Evolutionary conservation across 2,888 invertebrate species (phyloP), one percentile per base, ranked within the genome.

Genomic region (Phortica magna): DNA sequence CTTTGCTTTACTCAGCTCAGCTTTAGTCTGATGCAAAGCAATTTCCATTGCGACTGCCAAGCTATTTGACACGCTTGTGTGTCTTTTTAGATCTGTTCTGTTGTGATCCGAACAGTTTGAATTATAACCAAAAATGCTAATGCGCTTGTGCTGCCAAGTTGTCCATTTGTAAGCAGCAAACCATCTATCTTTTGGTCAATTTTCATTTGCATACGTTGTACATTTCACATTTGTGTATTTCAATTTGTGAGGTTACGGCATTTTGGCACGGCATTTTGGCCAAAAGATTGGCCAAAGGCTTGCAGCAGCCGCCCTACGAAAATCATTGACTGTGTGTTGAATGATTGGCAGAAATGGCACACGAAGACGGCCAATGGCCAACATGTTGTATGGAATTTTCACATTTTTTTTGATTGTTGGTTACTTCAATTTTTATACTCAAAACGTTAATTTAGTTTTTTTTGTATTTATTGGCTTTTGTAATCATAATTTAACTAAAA

Each of bases 151-250:
- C 48, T 48, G 48, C 48, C 14, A 48, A 48, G 7, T 48, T 14
- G 9, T 48, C 14, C 48, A 31, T 31, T 31, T 31, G 31, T 1
- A 31, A 31, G 48, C 48, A 48, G 14, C 22, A 22, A 43, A 77
- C 78, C 77, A 81, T 78, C 72, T 74, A 74, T 78, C 55, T 22
- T 19, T 83, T 81, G 87, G 79, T 84, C 83, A 83, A 88, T 88
- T 88, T 81, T 79, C 83, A 88, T 86, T 86, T 88, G 82, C 84
- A 83, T 88, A 88, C 81, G 48, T 17, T 59, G 59, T 43, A 10
- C 43, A 7, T 48, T 9, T 14, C 48, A 48, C 48, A 48, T 67
- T 64, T 64, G 64, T 31, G 31, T 31, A 31, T 31, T 31, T 31
- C 31, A 31, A 31, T 31, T 31, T 4, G 31, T 55, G 55, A 17